A percentile compares a stretch with the other conserved stretches of the same genome.
Evolutionary conservation across 2,797 vertebrate species (phyloP).

Genomic region (Schizopygopsis malacanthus): DNA sequence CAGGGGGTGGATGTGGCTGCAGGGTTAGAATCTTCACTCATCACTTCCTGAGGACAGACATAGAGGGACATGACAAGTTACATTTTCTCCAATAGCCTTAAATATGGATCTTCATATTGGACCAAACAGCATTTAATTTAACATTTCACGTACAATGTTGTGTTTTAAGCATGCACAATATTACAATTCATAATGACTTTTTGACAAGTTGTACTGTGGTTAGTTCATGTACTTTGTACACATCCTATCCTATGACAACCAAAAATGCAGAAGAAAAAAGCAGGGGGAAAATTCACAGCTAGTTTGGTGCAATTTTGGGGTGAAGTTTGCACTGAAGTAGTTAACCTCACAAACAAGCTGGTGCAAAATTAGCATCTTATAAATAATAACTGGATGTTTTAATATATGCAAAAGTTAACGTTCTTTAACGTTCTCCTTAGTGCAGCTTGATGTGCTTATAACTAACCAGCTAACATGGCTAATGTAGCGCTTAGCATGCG

Average conservation of each 20-base stretch:
- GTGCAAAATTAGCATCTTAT: background rate
- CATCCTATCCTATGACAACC: background rate
- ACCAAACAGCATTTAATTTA: background rate
- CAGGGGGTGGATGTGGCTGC: slow-evolving; percentile 86
- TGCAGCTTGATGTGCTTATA: background rate
- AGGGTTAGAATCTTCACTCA: slow-evolving; percentile 86
- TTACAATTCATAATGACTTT: background rate
- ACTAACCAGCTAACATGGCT: slow-evolving; percentile 12
- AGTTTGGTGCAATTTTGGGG: background rate
- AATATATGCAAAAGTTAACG: background rate
- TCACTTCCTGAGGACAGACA: slow-evolving; percentile 65
- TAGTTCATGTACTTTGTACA: background rate
- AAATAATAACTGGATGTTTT: background rate
- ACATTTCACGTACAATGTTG: background rate
- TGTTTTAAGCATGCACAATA: background rate
- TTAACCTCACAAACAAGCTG: background rate
- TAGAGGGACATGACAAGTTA: background rate
- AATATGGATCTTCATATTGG: background rate
- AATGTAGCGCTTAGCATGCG: slow-evolving; percentile 35
- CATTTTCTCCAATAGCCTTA: background rate
- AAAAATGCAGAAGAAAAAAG: background rate
- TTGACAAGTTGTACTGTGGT: background rate
- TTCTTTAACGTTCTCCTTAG: background rate
- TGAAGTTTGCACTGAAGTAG: background rate
- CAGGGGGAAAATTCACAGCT: no score